A percentile compares a stretch with the other conserved stretches of the same genome.
Conservation (phyloP, 2,113 vertebrate genomes). For the Neogobius melanostomus region DNA sequence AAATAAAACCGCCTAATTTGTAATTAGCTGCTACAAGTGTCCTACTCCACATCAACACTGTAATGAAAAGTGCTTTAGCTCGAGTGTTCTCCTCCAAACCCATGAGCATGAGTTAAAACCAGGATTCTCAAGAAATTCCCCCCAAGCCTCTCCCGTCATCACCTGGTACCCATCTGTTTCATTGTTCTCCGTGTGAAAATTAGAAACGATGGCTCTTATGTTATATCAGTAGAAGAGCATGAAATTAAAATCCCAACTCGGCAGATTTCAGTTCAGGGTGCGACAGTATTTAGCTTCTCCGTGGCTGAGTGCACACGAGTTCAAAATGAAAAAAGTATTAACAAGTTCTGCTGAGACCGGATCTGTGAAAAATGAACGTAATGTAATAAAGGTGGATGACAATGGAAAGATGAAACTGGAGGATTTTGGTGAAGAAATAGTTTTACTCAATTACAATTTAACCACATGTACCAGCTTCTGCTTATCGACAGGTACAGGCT, state of each 20-base stretch:
- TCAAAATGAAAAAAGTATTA: neutral
- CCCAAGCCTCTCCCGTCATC: neutral
- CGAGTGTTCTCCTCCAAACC: constrained; percentile 2
- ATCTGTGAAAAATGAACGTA: neutral
- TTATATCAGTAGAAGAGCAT: neutral
- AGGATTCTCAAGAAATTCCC: constrained; percentile 8
- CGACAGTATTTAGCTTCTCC: neutral
- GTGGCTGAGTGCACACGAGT: constrained; percentile 1
- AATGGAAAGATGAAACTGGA: neutral
- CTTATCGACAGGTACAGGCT: too few relatives aligned
- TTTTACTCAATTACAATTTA: too few relatives aligned
- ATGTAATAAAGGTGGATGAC: neutral
- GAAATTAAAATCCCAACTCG: neutral
- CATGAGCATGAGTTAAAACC: neutral
- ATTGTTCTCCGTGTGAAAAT: neutral
- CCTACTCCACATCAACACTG: constrained; percentile 16
- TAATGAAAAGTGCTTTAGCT: constrained; percentile 18
- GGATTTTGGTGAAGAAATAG: too few relatives aligned
- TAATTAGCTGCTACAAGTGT: constrained; percentile 16
- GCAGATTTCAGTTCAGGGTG: neutral
- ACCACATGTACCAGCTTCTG: too few relatives aligned
- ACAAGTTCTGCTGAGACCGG: neutral
- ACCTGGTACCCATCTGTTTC: neutral
- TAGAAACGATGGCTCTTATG: neutral
- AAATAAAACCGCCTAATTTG: constrained; percentile 11